Evolutionary conservation across 2,888 invertebrate genomes (phyloP).

Genomic region (Limnephilus rhombicus): DNA sequence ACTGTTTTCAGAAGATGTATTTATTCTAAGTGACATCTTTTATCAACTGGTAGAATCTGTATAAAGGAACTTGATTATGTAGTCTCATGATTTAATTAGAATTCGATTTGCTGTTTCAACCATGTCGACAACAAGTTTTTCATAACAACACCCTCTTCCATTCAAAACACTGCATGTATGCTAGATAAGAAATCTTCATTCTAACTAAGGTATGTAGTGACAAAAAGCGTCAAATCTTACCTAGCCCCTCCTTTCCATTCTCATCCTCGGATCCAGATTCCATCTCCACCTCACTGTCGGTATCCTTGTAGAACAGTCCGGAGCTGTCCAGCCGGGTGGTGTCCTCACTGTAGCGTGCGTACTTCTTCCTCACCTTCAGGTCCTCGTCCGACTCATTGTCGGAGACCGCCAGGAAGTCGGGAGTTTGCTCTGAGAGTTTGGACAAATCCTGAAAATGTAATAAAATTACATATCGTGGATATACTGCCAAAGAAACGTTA

Average conservation of each 20-base stretch:
- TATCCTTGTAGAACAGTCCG: constrained; percentile 83
- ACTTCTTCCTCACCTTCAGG: constrained; percentile 76
- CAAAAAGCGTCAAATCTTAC: constrained; percentile 68
- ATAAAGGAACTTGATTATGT: not conserved
- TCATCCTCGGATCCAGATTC: constrained; percentile 78
- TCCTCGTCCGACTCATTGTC: constrained; percentile 82
- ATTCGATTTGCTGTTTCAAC: not conserved
- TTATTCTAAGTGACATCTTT: not conserved
- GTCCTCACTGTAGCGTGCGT: constrained; percentile 82
- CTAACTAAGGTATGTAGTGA: not conserved
- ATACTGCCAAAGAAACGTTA: too few species aligned
- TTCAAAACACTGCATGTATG: not conserved
- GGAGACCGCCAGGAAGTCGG: constrained; percentile 82
- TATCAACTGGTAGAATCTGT: not conserved
- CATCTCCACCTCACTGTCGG: constrained; percentile 81
- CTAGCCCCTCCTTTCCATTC: constrained; percentile 78
- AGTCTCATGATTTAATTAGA: not conserved
- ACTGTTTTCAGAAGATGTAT: too few species aligned
- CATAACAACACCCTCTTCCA: not conserved
- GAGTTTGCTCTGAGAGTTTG: constrained; percentile 79
- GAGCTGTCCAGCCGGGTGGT: constrained; percentile 83
- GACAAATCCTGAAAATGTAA: constrained; percentile 74
- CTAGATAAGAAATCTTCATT: not conserved
- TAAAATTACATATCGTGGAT: too few species aligned
- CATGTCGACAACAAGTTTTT: not conserved